Percentiles rank a stretch among this genome's conserved stretches.
Evolutionary conservation across 2,888 invertebrate genomes (phyloP).

Genomic region (Eilema depressum): DNA sequence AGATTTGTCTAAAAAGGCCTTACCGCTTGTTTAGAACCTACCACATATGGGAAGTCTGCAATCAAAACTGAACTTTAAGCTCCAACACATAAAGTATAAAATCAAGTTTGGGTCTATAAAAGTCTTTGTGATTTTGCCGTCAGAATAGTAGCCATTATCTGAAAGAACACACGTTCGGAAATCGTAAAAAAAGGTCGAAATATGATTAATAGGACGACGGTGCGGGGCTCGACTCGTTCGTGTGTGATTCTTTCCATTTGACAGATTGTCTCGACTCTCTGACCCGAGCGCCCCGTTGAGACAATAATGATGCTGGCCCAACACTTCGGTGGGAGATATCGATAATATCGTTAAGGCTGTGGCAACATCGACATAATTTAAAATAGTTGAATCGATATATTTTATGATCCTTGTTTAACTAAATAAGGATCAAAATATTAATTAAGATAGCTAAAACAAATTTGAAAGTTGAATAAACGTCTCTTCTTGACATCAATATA

Average conservation of each 20-base stretch:
- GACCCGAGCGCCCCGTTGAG: constrained; percentile 84
- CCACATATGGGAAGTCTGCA: constrained; percentile 38
- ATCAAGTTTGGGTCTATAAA: constrained; percentile 32
- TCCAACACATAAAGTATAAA: constrained; percentile 34
- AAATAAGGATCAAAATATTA: not conserved
- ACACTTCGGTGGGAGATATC: constrained; percentile 66
- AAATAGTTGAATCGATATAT: not conserved
- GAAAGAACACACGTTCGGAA: constrained; percentile 83
- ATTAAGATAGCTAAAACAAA: not conserved
- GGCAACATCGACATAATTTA: constrained; percentile 9
- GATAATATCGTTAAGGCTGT: constrained; percentile 69
- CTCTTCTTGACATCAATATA: not conserved
- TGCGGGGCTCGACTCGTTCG: constrained; percentile 69
- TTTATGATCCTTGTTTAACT: not conserved
- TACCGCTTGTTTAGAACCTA: constrained; percentile 62
- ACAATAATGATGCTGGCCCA: constrained; percentile 77
- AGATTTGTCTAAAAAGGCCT: constrained; percentile 76
- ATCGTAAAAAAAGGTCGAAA: constrained; percentile 83
- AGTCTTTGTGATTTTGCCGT: constrained; percentile 66
- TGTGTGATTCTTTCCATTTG: constrained; percentile 85
- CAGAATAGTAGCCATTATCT: constrained; percentile 81
- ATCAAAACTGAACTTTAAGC: constrained; percentile 47
- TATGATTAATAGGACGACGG: constrained; percentile 85
- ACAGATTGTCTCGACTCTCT: constrained; percentile 86
- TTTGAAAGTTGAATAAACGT: not conserved